These are phyloP conservation scores for Cossypha caffra DNA, from an alignment of 2,797 vertebrate genomes.

Conservation along the genomic window DNA sequence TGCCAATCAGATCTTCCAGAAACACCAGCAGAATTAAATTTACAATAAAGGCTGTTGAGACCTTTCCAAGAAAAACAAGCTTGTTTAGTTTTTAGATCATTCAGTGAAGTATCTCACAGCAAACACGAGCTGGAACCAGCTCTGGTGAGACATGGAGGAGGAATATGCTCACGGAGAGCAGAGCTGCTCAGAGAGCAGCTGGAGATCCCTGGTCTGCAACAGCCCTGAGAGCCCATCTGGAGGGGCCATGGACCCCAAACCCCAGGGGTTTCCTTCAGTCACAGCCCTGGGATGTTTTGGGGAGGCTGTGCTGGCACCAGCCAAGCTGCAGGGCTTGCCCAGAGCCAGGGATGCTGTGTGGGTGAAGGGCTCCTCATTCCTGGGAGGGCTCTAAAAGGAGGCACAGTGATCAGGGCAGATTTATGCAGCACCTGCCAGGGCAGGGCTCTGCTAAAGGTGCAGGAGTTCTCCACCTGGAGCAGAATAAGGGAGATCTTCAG, in stretches of 20 bases:
- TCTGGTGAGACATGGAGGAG: not conserved
- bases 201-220: not conserved
- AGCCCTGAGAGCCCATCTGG: not conserved
- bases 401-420: not conserved
- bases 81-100: not conserved
- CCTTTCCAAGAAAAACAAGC: conserved; percentile 2
- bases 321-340: not conserved
- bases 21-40: not conserved
- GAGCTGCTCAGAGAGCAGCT: not conserved
- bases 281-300: not conserved
- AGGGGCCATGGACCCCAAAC: not conserved
- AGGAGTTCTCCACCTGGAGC: accelerated
- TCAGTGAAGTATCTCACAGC: not conserved
- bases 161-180: not conserved
- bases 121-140: not conserved
- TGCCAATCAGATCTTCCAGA: not conserved
- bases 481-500: not conserved
- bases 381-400: not conserved
- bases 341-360: accelerated
- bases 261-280: not conserved
- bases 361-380: accelerated
- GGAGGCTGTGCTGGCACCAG: not conserved
- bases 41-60: not conserved
- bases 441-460: not conserved
- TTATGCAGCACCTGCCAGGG: not conserved